phyloP scores from a whole-genome alignment of 2,888 invertebrate species.

The Agriopis leucophaearia region DNA sequence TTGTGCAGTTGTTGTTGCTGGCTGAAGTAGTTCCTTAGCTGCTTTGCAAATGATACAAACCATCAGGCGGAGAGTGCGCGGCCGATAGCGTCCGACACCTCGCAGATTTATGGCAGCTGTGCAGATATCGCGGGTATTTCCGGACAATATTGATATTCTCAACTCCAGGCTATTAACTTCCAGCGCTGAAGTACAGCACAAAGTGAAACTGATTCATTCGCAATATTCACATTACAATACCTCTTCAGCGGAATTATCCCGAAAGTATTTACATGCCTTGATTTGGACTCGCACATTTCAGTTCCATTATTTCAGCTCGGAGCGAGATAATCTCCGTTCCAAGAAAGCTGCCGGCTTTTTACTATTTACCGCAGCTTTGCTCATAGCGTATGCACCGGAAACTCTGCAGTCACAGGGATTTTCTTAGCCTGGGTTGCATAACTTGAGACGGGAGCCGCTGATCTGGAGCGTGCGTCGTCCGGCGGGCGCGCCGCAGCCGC shows the following conservation, averaged over 20 bases:
- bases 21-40: conserved; percentile 75
- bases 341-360: conserved; percentile 49
- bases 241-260: conserved; percentile 34
- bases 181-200: conserved; percentile 75
- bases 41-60: conserved; percentile 84
- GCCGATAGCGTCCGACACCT: conserved; percentile 81
- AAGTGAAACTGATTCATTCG: conserved; percentile 67
- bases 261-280: conserved; percentile 28
- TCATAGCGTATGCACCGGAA: conserved; percentile 51
- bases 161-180: conserved; percentile 75
- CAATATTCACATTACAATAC: conserved; percentile 43
- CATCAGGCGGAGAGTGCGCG: conserved; percentile 79
- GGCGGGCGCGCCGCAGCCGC: conserved; percentile 49
- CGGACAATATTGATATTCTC: conserved; percentile 80
- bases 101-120: conserved; percentile 76
- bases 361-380: conserved; percentile 55
- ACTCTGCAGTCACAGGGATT: conserved; percentile 60
- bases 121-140: conserved; percentile 77
- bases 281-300: conserved; percentile 32
- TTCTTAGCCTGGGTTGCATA: conserved; percentile 66
- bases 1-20: conserved; percentile 31
- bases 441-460: conserved; percentile 55
- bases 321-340: conserved; percentile 33
- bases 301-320: conserved; percentile 29
- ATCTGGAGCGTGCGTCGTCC: conserved; percentile 49